A percentile compares a stretch with the other conserved stretches of the same genome.
Evolutionary conservation across 2,888 invertebrate species (phyloP).

Genomic region (Macropis europaea): DNA sequence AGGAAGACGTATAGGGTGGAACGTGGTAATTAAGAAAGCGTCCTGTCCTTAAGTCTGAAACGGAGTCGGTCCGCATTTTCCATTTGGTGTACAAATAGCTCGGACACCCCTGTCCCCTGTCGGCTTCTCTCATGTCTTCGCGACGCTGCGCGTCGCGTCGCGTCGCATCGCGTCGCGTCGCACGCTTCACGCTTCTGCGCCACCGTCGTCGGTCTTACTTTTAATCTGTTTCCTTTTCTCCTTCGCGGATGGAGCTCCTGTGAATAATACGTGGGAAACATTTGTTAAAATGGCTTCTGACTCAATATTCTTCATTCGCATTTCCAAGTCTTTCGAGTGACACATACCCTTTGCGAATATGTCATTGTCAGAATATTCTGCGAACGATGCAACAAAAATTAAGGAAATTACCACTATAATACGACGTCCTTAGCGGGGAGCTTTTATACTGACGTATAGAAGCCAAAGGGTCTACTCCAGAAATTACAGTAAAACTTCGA

Average conservation of each 20-base stretch:
- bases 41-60: slow-evolving; percentile 27
- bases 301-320: no score
- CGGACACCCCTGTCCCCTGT: slow-evolving; percentile 61
- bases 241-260: not conserved
- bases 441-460: no score
- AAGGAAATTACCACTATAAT: no score
- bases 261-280: not conserved
- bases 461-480: no score
- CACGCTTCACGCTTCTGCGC: slow-evolving; percentile 60
- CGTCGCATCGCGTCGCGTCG: slow-evolving; percentile 58
- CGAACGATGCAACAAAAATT: no score
- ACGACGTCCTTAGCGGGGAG: no score
- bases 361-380: no score
- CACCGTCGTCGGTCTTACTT: slow-evolving; percentile 36
- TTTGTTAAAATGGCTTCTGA: no score
- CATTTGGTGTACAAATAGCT: slow-evolving; percentile 75
- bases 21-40: slow-evolving; percentile 45
- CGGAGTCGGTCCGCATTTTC: slow-evolving; percentile 44
- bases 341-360: no score
- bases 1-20: not conserved
- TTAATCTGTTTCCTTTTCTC: slow-evolving; percentile 54
- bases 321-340: no score
- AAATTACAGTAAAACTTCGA: no score
- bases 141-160: slow-evolving; percentile 50
- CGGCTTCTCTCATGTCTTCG: slow-evolving; percentile 70